A percentile compares a stretch with the other conserved stretches of the same genome.
Conservation (phyloP, 2,113 vertebrate species). For the Engystomops pustulosus region DNA sequence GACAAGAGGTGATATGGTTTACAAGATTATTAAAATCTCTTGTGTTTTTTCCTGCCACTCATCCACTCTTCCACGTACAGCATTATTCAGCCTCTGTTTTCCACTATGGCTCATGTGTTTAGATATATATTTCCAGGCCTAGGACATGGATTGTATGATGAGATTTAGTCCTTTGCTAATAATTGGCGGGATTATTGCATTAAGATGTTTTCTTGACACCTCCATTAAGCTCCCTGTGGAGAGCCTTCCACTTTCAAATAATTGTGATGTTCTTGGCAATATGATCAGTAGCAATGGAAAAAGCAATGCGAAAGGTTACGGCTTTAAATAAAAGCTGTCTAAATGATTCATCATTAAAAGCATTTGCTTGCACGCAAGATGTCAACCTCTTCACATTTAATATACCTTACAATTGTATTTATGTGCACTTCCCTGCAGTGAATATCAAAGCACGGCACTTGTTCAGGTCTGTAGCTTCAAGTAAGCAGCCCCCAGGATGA, state of each 20-base stretch:
- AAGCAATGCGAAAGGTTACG: slow-evolving; percentile 12
- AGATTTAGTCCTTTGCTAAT: not conserved
- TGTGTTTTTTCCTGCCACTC: slow-evolving; percentile 10
- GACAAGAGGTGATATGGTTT: not conserved
- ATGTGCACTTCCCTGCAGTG: not conserved
- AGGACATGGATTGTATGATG: slow-evolving; percentile 7
- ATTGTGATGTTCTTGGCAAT: not conserved
- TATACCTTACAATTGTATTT: slow-evolving; percentile 15
- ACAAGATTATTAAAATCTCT: not conserved
- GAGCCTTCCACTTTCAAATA: not conserved
- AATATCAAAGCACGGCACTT: not conserved
- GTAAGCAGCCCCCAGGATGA: not conserved
- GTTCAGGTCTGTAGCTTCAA: not conserved
- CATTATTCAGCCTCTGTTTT: not conserved
- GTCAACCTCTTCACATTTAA: slow-evolving; percentile 29
- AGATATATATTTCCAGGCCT: not conserved
- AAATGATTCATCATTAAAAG: slow-evolving; percentile 35
- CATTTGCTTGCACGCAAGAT: not conserved
- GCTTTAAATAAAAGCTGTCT: slow-evolving; percentile 30
- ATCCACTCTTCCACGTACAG: not conserved
- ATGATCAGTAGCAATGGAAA: not conserved
- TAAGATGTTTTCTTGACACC: slow-evolving; percentile 7
- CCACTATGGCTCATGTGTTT: not conserved
- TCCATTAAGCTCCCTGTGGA: not conserved
- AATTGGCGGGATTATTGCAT: not conserved